phyloP scores from a whole-genome alignment of 2,797 vertebrate species.

The Taeniopygia guttata region DNA sequence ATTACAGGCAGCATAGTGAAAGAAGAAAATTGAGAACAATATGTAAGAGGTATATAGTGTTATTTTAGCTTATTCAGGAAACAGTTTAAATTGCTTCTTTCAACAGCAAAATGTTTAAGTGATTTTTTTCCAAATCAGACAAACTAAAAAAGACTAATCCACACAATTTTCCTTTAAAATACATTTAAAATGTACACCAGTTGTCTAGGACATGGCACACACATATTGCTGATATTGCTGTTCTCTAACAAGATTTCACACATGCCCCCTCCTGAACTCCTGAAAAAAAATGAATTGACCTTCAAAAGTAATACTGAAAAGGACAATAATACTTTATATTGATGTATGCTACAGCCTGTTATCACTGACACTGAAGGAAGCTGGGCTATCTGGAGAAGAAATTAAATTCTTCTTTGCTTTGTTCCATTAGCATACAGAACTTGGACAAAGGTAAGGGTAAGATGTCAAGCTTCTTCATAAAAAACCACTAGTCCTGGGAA shows the following conservation, averaged over 20 bases:
- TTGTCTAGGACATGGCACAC: neutral
- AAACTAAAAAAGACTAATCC: neutral
- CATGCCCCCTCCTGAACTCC: accelerated
- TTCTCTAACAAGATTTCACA: neutral
- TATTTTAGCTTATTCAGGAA: conserved; percentile 5
- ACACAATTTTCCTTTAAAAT: neutral
- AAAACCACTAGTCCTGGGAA: neutral
- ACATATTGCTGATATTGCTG: neutral
- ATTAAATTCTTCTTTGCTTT: neutral
- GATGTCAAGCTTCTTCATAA: neutral
- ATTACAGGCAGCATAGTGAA: conserved; percentile 64
- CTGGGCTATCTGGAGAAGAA: neutral
- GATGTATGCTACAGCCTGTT: neutral
- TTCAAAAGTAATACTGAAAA: neutral
- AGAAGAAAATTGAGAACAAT: conserved; percentile 58
- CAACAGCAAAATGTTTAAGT: neutral
- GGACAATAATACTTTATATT: neutral
- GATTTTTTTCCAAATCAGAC: neutral
- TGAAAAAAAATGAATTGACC: neutral
- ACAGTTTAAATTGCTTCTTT: neutral
- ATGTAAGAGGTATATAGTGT: conserved; percentile 28
- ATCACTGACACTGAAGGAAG: neutral
- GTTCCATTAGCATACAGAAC: neutral
- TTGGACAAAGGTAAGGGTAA: neutral
- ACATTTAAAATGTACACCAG: neutral